Percentiles rank a stretch among this genome's conserved stretches.
Evolutionary conservation across 2,113 vertebrate species (phyloP).

Genomic region (Tauraco erythrolophus): DNA sequence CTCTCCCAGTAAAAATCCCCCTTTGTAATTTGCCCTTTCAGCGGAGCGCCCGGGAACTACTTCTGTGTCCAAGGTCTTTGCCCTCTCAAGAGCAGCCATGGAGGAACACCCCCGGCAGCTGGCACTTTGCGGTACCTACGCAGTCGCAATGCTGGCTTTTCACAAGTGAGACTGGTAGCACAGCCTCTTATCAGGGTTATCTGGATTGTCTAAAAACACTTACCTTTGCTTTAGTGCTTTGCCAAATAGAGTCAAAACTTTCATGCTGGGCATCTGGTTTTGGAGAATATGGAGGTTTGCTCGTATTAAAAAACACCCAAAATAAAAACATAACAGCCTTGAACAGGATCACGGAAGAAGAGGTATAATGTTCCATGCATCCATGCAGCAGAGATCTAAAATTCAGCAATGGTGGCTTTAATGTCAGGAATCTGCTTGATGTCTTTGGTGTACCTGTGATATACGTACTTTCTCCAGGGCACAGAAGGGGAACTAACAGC

Average conservation of each 20-base stretch:
- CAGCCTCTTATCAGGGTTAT: neutral
- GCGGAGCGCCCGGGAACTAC: neutral
- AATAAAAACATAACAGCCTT: neutral
- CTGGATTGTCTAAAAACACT: neutral
- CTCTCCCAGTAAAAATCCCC: neutral
- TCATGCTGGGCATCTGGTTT: neutral
- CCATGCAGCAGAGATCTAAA: neutral
- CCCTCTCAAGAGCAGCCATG: neutral
- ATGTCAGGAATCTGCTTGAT: neutral
- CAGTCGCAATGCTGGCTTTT: neutral
- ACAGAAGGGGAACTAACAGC: neutral
- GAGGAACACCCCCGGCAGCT: neutral
- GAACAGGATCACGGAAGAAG: neutral
- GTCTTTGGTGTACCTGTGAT: neutral
- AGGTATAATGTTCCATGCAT: neutral
- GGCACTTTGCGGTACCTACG: accelerated
- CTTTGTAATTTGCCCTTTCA: neutral
- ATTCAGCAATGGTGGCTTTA: neutral
- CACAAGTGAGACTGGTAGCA: neutral
- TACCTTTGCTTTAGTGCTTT: neutral
- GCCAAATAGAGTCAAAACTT: neutral
- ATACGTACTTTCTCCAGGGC: neutral
- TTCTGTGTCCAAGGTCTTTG: neutral
- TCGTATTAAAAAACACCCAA: neutral
- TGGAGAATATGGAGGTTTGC: neutral